phyloP scores from a whole-genome alignment of 1,140 invertebrate species.

The Rhagoletis pomonella region DNA sequence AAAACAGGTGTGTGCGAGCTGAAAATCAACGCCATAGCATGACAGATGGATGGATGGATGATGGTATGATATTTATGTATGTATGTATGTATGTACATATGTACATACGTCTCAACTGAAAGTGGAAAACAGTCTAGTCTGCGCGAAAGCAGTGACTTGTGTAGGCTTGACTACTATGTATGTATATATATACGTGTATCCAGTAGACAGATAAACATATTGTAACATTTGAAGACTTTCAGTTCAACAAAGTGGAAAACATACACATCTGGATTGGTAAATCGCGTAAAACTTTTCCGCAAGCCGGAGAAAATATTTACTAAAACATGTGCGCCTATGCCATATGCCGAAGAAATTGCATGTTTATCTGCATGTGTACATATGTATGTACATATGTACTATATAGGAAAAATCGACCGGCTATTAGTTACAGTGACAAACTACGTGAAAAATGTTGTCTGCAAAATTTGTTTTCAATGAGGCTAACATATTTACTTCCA shows the following conservation, averaged over 20 bases:
- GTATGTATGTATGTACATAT: neutral
- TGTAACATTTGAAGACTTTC: constrained; percentile 1
- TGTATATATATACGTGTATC: neutral
- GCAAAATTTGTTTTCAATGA: constrained; percentile 25
- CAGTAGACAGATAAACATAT: neutral
- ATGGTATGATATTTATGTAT: neutral
- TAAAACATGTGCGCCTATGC: neutral
- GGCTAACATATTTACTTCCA: neutral
- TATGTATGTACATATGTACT: neutral
- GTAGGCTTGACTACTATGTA: neutral
- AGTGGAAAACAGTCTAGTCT: neutral
- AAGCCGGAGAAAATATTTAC: neutral
- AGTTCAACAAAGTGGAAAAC: neutral
- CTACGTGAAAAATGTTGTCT: neutral
- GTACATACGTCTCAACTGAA: constrained; percentile 19
- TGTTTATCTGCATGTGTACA: neutral
- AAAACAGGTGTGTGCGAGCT: neutral
- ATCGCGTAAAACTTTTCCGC: neutral
- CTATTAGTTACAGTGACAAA: neutral
- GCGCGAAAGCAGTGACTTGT: neutral
- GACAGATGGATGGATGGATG: too few relatives aligned
- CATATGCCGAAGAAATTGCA: neutral
- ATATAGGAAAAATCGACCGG: constrained; percentile 6
- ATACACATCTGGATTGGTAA: neutral
- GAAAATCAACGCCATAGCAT: neutral